A percentile compares a stretch with the other conserved stretches of the same genome.
Evolutionary conservation across 2,113 vertebrate species (phyloP).

Genomic region (Notiomystis cincta): DNA sequence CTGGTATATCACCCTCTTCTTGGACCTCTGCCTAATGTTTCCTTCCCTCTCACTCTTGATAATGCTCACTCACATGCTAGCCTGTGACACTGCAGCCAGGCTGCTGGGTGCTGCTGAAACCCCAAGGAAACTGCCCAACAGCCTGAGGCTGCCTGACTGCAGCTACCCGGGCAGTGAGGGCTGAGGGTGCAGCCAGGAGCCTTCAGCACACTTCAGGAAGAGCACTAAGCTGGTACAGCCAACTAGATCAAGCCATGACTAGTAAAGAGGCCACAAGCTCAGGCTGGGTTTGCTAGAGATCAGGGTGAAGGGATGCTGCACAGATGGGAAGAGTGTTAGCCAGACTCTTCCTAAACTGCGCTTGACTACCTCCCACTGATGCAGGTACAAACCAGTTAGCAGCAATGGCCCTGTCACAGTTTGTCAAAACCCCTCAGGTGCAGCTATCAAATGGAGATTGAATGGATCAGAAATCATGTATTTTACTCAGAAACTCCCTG

Average conservation of each 20-base stretch:
- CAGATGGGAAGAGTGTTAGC: neutral
- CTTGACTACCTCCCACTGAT: neutral
- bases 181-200: neutral
- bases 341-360: neutral
- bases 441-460: neutral
- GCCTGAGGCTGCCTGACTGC: neutral
- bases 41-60: conserved; percentile 14
- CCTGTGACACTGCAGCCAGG: neutral
- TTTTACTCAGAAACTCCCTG: neutral
- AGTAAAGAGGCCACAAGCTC: neutral
- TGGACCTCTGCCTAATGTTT: conserved; percentile 22
- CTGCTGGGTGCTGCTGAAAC: neutral
- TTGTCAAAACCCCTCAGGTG: neutral
- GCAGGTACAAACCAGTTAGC: neutral
- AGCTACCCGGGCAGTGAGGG: neutral
- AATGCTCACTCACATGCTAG: neutral
- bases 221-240: neutral
- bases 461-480: neutral
- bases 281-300: neutral
- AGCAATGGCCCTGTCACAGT: neutral
- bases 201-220: neutral
- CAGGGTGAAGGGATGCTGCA: neutral
- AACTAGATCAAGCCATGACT: neutral
- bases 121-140: neutral
- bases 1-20: neutral